Base-by-base conservation (phyloP, 2,888 invertebrate species). In the Rhodophaea formosa region DNA sequence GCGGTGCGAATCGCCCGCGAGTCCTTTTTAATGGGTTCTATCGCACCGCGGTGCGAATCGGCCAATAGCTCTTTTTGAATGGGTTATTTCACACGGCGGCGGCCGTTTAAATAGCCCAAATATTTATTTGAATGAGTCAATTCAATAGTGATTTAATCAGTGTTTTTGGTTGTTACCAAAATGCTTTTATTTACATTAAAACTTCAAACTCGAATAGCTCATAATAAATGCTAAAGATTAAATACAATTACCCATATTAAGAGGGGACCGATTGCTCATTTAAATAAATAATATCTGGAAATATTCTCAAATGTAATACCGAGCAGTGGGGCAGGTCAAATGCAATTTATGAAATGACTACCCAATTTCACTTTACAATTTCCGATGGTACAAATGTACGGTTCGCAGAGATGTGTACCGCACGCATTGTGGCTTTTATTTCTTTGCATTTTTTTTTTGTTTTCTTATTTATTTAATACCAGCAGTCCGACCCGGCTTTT, bases 341-440 rank as follows among this genome's bases (percentile, higher is more conserved):
- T 78, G 81, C 77, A 79, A 81, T 82, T 82, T 82, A 75, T 76
- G 71, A 78, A 80, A 82, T 80, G 77, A 80, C 49, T 80, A 78
- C 77, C 80, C 79, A 79, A 82, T 81, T 82, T 79, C 69, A 74
- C 77, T 79, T 77, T 75, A 71, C 74, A 74, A 78, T 79, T 76
- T 79, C 71, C 75, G 71, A 68, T 67, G 70, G 70, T 69, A 56
- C 56, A 56, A 58, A 57, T 35, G 62, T 52, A 62, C 30, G 8
- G 65, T 23, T 42, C 29, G 62, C 62, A 65, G 15, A 61, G 15
- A 29, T 29, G 16, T 43, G 16, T 42, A 8, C 32, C 32, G 12
- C 10, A 35, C n/a, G n/a, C n/a, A n/a, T n/a, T n/a, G n/a, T n/a
- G n/a, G n/a, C n/a, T n/a, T 35, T 10, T 35, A 5, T 32, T 32